phyloP scores from a whole-genome alignment of 2,797 vertebrate genomes.

The Melanotaenia parkinsoni region DNA sequence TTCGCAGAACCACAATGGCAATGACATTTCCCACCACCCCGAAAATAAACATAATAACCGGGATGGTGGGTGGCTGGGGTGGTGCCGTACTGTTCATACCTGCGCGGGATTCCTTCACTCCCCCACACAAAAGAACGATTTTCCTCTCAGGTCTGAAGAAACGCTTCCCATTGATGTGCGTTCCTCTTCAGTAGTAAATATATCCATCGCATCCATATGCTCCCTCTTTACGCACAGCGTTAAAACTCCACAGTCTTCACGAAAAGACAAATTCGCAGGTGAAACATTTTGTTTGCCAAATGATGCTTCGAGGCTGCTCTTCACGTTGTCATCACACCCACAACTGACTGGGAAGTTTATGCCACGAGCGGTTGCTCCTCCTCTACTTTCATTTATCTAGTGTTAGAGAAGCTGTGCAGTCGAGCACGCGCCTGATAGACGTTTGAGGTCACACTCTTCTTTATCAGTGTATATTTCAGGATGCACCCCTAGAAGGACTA shows the following conservation, averaged over 20 bases:
- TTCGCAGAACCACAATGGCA: slow-evolving; percentile 94
- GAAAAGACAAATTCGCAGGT: not conserved
- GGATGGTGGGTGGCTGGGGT: slow-evolving; percentile 83
- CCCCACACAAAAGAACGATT: slow-evolving; percentile 1
- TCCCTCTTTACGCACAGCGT: slow-evolving; percentile 52
- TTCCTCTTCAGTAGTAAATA: slow-evolving; percentile 22
- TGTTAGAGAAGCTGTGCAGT: slow-evolving; percentile 1
- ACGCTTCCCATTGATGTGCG: slow-evolving; percentile 27
- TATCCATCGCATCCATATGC: slow-evolving; percentile 43
- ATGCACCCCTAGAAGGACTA: not conserved
- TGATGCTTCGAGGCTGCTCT: slow-evolving; percentile 11
- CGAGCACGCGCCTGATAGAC: slow-evolving; percentile 1
- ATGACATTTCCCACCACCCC: slow-evolving; percentile 96
- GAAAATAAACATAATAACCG: slow-evolving; percentile 94
- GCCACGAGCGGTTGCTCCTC: slow-evolving; percentile 58
- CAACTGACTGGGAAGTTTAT: slow-evolving; percentile 55
- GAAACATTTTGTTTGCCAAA: not conserved
- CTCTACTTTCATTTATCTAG: slow-evolving; percentile 43
- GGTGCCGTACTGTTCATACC: slow-evolving; percentile 48
- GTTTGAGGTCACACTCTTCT: not conserved
- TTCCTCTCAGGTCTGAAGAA: slow-evolving; percentile 19
- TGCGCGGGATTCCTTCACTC: slow-evolving; percentile 27
- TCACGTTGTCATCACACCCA: slow-evolving; percentile 38
- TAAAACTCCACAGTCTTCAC: slow-evolving; percentile 1
- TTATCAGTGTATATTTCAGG: not conserved